Conservation (phyloP, 2,113 vertebrate genomes). For the Hyaena hyaena region DNA sequence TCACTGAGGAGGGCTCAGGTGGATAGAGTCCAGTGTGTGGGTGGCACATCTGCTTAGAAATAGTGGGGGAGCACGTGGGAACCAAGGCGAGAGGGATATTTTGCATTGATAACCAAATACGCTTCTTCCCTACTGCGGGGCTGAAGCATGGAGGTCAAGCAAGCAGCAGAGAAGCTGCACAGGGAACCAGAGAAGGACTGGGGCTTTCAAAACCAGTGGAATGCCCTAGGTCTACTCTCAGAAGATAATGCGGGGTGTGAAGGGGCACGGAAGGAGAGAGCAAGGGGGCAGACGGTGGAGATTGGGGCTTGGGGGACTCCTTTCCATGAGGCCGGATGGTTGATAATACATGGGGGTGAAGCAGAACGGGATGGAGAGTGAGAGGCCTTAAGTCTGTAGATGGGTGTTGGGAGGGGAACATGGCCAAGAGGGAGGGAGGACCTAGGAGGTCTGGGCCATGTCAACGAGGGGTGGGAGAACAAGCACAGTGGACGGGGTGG, state of each 20-base stretch:
- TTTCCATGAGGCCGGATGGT: not conserved
- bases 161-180: accelerated
- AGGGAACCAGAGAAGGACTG: not conserved
- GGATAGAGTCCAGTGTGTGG: not conserved
- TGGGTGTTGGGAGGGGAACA: not conserved
- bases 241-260: not conserved
- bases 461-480: not conserved
- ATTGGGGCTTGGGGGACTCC: not conserved
- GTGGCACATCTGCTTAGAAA: not conserved
- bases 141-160: not conserved
- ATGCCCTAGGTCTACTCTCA: not conserved
- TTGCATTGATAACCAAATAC: not conserved
- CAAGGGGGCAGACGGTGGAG: not conserved
- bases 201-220: not conserved
- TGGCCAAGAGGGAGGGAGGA: not conserved
- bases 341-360: not conserved
- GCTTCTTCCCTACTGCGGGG: not conserved
- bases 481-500: not conserved
- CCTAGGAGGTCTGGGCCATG: not conserved
- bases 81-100: not conserved
- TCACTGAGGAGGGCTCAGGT: not conserved
- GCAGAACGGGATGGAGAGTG: not conserved
- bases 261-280: not conserved
- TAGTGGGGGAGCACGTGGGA: not conserved
- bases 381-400: too few species aligned